Evolutionary conservation across 2,113 vertebrate genomes (phyloP), one percentile per base, ranked within the genome.

Genomic region (Petrocephalus zakoni): DNA sequence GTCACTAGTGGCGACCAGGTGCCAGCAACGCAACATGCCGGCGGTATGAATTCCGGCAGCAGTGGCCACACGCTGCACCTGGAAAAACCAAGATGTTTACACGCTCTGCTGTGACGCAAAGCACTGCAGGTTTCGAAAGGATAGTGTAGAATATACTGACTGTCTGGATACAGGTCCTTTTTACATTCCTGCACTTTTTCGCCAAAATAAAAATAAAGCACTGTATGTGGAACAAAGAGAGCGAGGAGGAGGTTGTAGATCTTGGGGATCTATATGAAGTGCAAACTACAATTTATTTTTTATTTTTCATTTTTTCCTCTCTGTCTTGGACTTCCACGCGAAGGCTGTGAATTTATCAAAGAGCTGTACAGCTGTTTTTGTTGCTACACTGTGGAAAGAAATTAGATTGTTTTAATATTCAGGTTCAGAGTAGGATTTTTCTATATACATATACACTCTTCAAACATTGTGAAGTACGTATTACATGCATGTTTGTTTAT

Each of bases 51-150:
- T 34, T 58, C 17, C 52, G 72, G 17, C 34, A 19, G 34, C 6
- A 5, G 34, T 13, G 13, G 34, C 72, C 72, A 0, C 72, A 19
- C 42, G 42, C 72, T 17, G 15, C 72, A 42, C 72, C 72, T 1
- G 7, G 25, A 91, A 25, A 88, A 47, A 89, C 25, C 92, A 86
- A 92, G 90, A 94, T 94, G 95, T 95, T 95, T 94, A 95, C 95
- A 94, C 92, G 56, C n/a, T 78, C 92, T 92, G 92, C 93, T 93
- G 93, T 93, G 82, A 94, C 91, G 90, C 90, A 92, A 94, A 94
- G 95, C 94, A 94, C 95, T 94, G 94, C 93, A 94, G 91, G 94
- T 91, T 90, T 90, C 84, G 72, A 90, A 82, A 88, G 68, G 90
- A 90, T 89, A 91, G 86, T 89, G 46, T 61, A 92, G 91, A 92